A percentile compares a stretch with the other conserved stretches of the same genome.
Conservation (phyloP, 2,888 invertebrate genomes). For the Clitarchus hookeri region DNA sequence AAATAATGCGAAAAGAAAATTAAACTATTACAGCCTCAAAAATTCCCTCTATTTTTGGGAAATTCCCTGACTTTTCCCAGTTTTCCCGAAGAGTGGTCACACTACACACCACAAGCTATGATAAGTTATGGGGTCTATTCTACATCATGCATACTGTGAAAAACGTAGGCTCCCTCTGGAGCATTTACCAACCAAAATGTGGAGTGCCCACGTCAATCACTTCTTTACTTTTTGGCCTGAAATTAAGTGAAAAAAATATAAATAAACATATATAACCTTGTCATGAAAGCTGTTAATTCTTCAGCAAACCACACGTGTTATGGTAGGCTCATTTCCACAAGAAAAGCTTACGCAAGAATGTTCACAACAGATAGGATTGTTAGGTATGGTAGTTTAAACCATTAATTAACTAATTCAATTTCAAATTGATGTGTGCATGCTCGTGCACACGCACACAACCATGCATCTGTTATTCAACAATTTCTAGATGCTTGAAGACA, state of each 20-base stretch:
- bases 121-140: too few relatives aligned
- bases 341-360: background rate
- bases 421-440: too few relatives aligned
- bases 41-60: too few relatives aligned
- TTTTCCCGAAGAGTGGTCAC: too few relatives aligned
- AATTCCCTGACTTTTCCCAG: too few relatives aligned
- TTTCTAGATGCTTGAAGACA: too few relatives aligned
- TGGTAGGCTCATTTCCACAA: background rate
- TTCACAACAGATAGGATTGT: background rate
- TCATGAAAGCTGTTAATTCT: background rate
- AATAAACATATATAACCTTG: background rate
- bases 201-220: background rate
- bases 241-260: background rate
- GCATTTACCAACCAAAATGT: slow-evolving; percentile 1
- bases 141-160: background rate
- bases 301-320: background rate
- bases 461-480: too few relatives aligned
- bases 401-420: too few relatives aligned
- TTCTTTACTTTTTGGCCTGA: slow-evolving; percentile 4
- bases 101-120: too few relatives aligned
- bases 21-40: too few relatives aligned
- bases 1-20: too few relatives aligned
- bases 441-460: too few relatives aligned
- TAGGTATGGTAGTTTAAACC: background rate
- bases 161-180: background rate